Base-by-base conservation (phyloP, 2,888 invertebrate genomes). In the Mylabris sibirica region DNA sequence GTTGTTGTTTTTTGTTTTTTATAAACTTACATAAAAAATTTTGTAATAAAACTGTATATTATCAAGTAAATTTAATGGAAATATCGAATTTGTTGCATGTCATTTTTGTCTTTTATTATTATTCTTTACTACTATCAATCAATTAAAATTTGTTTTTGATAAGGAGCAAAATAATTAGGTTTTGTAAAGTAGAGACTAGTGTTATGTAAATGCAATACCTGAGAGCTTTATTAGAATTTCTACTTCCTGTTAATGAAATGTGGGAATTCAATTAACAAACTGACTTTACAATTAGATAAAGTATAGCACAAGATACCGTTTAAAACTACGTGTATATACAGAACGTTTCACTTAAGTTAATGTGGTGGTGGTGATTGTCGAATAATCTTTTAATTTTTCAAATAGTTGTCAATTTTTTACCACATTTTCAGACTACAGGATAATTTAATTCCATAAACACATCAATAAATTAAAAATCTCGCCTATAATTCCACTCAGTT, bases 201-300 rank as follows among this genome's bases (percentile, higher is more conserved):
- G n/a, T 44, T 17, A 17, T 44, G 17, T 44, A 17, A 3, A 44
- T 44, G 44, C n/a, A 17, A n/a, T 44, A 44, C 17, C 11, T 44
- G 17, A 44, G 44, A 44, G 17, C 44, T 44, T 38, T 44, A 17
- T n/a, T 44, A 44, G 44, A 44, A 44, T n/a, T 44, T 44, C 44
- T 17, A 44, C 17, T 44, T 44, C n/a, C 12, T 17, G 12, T 4
- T 17, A 44, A 44, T n/a, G 44, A 44, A 44, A 44, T 44, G 17
- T n/a, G 44, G 44, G n/a, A 44, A 44, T 17, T 44, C 44, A 44
- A 44, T 44, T 44, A 44, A 38, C 12, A 38, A 38, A 44, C 44
- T n/a, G 6, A 44, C 17, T 44, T 44, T 44, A 44, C 17, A 44
- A 44, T 44, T n/a, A 17, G 17, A n/a, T 44, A n/a, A 17, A 17